Percentiles rank a stretch among this genome's conserved stretches.
Evolutionary conservation across 2,797 vertebrate genomes (phyloP).

Genomic region (Myotis planiceps): DNA sequence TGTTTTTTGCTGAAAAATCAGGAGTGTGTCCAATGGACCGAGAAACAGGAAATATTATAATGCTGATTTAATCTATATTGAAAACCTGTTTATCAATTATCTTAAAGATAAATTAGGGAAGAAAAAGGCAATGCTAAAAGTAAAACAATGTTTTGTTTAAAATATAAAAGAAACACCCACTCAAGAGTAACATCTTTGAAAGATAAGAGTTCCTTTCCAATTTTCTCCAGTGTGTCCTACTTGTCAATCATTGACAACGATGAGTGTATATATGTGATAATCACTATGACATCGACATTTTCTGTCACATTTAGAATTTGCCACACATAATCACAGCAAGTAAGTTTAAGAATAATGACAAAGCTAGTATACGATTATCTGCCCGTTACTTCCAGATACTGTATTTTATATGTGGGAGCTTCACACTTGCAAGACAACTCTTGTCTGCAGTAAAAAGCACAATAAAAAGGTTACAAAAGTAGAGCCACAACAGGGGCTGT

Average conservation of each 20-base stretch:
- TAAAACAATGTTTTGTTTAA: neutral
- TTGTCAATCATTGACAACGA: conserved; percentile 33
- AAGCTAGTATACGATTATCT: neutral
- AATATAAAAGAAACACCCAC: neutral
- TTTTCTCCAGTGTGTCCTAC: neutral
- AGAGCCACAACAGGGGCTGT: neutral
- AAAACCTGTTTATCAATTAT: neutral
- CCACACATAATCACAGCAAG: neutral
- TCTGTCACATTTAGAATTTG: conserved; percentile 17
- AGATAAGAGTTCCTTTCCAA: neutral
- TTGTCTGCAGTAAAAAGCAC: neutral
- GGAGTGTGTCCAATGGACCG: neutral
- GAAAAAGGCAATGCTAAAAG: neutral
- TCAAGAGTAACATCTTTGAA: neutral
- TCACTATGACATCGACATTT: neutral
- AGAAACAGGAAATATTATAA: neutral
- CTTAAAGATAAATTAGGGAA: neutral
- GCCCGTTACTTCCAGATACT: neutral
- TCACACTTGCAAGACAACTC: neutral
- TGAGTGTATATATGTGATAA: neutral
- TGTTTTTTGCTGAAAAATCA: neutral
- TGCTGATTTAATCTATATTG: neutral
- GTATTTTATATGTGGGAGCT: neutral
- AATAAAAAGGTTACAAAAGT: neutral
- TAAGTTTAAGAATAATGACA: neutral